Evolutionary conservation across 2,888 invertebrate species (phyloP).

Genomic region (Troides oblongomaculatus): DNA sequence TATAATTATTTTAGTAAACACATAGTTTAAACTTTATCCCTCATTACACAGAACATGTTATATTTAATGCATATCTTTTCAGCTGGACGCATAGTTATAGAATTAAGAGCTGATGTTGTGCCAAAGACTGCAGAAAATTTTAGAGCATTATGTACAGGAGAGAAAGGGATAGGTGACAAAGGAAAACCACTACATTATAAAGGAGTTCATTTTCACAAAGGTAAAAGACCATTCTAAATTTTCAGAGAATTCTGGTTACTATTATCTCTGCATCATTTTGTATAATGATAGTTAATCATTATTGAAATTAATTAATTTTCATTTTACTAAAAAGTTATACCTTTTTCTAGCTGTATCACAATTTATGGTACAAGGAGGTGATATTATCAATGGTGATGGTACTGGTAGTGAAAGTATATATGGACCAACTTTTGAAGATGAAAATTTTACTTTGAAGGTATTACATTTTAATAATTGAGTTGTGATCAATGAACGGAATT

Average conservation of each 20-base stretch:
- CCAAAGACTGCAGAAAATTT: conserved; percentile 96
- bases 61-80: conserved; percentile 37
- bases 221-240: conserved; percentile 51
- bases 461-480: too few species aligned
- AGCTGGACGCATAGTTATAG: conserved; percentile 92
- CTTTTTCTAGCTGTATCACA: conserved; percentile 85
- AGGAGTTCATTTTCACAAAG: conserved; percentile 89
- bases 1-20: too few species aligned
- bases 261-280: too few species aligned
- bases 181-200: conserved; percentile 91
- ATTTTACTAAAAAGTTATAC: neutral
- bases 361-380: conserved; percentile 94
- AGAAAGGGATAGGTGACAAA: conserved; percentile 85
- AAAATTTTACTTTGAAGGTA: conserved; percentile 84
- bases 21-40: too few species aligned
- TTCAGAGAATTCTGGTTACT: neutral
- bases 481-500: too few species aligned
- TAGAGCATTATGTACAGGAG: conserved; percentile 94
- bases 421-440: conserved; percentile 93
- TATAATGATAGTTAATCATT: too few species aligned
- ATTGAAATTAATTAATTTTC: too few species aligned
- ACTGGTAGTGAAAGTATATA: conserved; percentile 97
- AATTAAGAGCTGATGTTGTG: conserved; percentile 89
- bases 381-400: conserved; percentile 89
- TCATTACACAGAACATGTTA: conserved; percentile 16